phyloP scores from a whole-genome alignment of 2,797 vertebrate genomes.

The Thamnophis elegans region DNA sequence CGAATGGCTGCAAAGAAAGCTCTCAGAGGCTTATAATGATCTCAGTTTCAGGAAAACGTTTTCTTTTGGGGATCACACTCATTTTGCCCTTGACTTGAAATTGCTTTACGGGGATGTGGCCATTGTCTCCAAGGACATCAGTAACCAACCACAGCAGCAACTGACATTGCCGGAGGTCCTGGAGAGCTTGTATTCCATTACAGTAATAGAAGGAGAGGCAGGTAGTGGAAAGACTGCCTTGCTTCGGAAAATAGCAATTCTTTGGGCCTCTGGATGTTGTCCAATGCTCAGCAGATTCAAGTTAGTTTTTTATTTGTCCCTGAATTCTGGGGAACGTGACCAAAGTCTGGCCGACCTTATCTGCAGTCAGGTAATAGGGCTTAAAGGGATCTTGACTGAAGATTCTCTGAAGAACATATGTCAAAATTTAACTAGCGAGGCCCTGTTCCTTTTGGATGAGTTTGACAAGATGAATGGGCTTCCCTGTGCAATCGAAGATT shows the following conservation, averaged over 20 bases:
- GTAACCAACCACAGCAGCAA: constrained; percentile 39
- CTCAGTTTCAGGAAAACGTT: constrained; percentile 33
- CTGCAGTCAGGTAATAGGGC: constrained; percentile 43
- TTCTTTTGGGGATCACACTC: constrained; percentile 40
- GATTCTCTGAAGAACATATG: constrained; percentile 27
- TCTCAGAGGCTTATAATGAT: constrained; percentile 41
- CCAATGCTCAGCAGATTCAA: constrained; percentile 56
- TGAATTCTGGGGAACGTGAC: constrained; percentile 7
- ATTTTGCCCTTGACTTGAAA: constrained; percentile 33
- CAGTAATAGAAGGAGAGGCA: constrained; percentile 62
- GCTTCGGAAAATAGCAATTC: constrained; percentile 57
- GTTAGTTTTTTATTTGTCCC: constrained; percentile 65
- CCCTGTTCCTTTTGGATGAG: constrained; percentile 63
- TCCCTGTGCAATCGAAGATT: constrained; percentile 32
- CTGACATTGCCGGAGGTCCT: constrained; percentile 48
- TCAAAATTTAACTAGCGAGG: constrained; percentile 43
- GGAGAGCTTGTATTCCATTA: constrained; percentile 45
- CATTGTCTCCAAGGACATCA: constrained; percentile 48
- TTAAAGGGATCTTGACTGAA: constrained; percentile 33
- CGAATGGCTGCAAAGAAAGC: constrained; percentile 36
- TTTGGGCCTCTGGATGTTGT: constrained; percentile 64
- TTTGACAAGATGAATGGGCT: constrained; percentile 34
- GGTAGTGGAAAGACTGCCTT: constrained; percentile 59
- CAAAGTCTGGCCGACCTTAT: constrained; percentile 47
- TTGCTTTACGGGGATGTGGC: constrained; percentile 47